phyloP scores from a whole-genome alignment of 2,888 invertebrate genomes.

The Anticlea derivata region DNA sequence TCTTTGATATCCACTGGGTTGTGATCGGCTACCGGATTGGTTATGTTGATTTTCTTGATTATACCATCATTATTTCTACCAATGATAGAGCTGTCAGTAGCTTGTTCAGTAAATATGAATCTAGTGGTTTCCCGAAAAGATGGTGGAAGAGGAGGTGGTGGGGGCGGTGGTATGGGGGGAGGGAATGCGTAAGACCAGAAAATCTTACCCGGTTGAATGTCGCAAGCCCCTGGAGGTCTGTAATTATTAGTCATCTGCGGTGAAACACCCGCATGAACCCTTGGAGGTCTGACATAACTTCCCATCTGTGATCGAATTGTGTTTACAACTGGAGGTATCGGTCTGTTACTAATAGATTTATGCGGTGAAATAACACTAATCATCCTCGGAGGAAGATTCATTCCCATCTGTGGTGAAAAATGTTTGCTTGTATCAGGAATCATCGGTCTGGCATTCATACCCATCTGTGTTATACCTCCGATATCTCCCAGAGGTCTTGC shows the following conservation, averaged over 20 bases:
- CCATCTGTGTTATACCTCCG: no score
- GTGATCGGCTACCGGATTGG: constrained; percentile 1
- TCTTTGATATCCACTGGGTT: neutral
- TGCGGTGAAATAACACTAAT: neutral
- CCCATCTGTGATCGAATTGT: no score
- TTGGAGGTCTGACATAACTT: neutral
- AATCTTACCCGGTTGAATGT: neutral
- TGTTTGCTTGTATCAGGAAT: neutral
- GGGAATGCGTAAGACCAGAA: constrained; percentile 17
- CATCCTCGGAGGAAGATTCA: neutral
- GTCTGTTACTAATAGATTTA: neutral
- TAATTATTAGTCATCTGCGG: neutral
- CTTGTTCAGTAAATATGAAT: neutral
- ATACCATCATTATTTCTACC: constrained; percentile 36
- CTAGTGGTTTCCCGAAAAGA: constrained; percentile 5
- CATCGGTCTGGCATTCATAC: neutral
- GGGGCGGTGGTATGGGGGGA: constrained; percentile 21
- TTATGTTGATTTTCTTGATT: constrained; percentile 40
- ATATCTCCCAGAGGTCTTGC: no score
- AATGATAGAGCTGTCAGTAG: constrained; percentile 28
- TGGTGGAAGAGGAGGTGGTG: constrained; percentile 19
- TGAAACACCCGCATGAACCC: neutral
- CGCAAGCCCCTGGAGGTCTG: constrained; percentile 3
- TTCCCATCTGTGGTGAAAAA: neutral
- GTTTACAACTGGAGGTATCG: no score